Conservation (phyloP, 2,888 invertebrate genomes). For the Schrankia costaestrigalis region DNA sequence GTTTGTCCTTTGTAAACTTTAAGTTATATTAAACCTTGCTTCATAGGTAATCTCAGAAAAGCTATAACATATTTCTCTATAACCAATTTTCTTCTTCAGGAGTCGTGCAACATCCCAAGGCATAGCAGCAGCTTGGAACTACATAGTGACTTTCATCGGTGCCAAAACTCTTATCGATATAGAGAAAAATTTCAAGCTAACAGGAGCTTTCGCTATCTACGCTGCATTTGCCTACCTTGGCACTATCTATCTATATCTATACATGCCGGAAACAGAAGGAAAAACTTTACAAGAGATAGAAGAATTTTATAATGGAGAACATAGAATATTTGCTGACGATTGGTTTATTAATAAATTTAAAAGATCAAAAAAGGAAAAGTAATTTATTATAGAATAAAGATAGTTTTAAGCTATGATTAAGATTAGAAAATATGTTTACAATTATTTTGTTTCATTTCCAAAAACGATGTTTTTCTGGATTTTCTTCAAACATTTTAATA, state of each 20-base stretch:
- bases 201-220: conserved; percentile 75
- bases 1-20: too few species aligned
- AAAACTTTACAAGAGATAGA: conserved; percentile 76
- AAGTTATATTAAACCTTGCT: too few species aligned
- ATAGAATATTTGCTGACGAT: conserved; percentile 65
- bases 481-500: too few species aligned
- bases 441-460: too few species aligned
- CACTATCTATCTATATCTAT: conserved; percentile 73
- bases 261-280: conserved; percentile 80
- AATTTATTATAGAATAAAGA: too few species aligned
- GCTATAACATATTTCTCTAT: too few species aligned
- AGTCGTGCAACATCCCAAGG: conserved; percentile 78
- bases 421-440: too few species aligned
- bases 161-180: conserved; percentile 78
- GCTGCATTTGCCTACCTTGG: conserved; percentile 67
- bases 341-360: conserved; percentile 61
- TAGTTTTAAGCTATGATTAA: too few species aligned
- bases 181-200: conserved; percentile 62
- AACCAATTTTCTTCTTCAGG: conserved; percentile 40
- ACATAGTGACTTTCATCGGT: conserved; percentile 72
- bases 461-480: too few species aligned
- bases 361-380: too few species aligned
- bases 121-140: conserved; percentile 75
- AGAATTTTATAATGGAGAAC: conserved; percentile 58
- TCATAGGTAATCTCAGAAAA: too few species aligned